These are phyloP conservation scores for Lasioglossum zephyrum DNA, from an alignment of 2,888 invertebrate genomes.

Conservation along the genomic window DNA sequence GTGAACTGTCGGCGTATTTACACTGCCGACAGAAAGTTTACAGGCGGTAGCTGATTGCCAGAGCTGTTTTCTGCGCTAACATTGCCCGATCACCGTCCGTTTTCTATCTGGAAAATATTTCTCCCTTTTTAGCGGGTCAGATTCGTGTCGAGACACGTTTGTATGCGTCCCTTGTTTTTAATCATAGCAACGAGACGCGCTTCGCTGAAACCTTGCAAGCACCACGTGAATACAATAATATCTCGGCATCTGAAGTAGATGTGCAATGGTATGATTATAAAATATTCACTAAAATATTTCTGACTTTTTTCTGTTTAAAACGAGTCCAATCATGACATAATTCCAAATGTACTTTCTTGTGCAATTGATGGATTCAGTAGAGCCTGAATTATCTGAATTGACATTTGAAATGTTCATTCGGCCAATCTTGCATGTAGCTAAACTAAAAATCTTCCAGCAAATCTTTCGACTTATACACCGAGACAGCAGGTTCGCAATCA, in stretches of 20 bases:
- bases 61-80: not conserved
- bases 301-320: not conserved
- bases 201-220: not conserved
- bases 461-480: not conserved
- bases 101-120: conserved; percentile 1
- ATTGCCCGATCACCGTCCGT: not conserved
- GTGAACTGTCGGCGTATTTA: conserved; percentile 70
- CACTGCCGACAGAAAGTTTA: conserved; percentile 7
- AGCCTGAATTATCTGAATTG: no score
- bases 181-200: not conserved
- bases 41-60: not conserved
- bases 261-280: not conserved
- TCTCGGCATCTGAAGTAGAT: not conserved
- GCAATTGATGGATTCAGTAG: no score
- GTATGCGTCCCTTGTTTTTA: not conserved
- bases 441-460: not conserved
- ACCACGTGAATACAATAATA: not conserved
- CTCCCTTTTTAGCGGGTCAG: not conserved
- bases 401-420: no score
- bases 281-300: not conserved
- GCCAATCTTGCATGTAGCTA: no score
- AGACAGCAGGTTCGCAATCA: conserved; percentile 3
- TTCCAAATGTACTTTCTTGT: not conserved
- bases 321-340: not conserved
- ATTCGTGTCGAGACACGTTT: not conserved